Percentiles rank a stretch among this genome's conserved stretches.
These are phyloP conservation scores for Plusia festucae DNA, from an alignment of 2,888 invertebrate species.

Conservation along the genomic window DNA sequence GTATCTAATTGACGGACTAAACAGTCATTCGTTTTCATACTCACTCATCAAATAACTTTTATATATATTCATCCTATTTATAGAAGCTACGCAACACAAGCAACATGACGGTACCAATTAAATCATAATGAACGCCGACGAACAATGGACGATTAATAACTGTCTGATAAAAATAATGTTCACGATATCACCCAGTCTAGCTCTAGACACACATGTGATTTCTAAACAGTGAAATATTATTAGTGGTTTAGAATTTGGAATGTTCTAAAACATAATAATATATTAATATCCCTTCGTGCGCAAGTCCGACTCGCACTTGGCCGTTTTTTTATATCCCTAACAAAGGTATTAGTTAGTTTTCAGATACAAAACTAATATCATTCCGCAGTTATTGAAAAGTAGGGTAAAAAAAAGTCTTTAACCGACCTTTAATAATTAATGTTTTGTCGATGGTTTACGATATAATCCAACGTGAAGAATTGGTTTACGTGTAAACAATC, in stretches of 20 bases:
- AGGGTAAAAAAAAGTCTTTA: no score
- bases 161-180: slow-evolving; percentile 26
- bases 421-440: no score
- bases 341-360: no score
- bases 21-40: no score
- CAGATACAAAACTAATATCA: no score
- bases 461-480: background rate
- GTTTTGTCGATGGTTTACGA: background rate
- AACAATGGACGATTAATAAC: slow-evolving; percentile 43
- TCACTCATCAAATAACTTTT: background rate
- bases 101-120: slow-evolving; percentile 41
- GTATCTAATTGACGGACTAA: no score
- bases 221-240: background rate
- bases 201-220: background rate
- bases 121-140: slow-evolving; percentile 30
- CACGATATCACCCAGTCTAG: slow-evolving; percentile 7
- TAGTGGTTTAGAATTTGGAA: no score
- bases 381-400: no score
- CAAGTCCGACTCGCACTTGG: no score
- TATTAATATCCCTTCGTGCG: no score
- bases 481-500: background rate
- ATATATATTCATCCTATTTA: slow-evolving; percentile 24
- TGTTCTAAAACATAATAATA: no score
- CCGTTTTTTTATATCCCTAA: no score
- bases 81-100: slow-evolving; percentile 22